Conservation (phyloP, 2,888 invertebrate species). For the Chalcosyrphus nemorum region DNA sequence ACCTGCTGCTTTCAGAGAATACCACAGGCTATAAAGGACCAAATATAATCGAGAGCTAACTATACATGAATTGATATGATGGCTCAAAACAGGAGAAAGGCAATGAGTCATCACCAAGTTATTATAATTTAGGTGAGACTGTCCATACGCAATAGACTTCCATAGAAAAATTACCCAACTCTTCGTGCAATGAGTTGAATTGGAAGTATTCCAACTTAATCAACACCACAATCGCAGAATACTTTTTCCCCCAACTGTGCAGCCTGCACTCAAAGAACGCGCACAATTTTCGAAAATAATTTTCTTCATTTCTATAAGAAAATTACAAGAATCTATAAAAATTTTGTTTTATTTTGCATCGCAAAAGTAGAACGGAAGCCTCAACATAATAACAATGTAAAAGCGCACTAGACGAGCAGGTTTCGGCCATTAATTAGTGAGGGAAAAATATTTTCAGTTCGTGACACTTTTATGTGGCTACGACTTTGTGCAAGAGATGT, state of each 20-base stretch:
- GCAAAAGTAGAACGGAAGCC: conserved; percentile 64
- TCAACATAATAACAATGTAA: conserved; percentile 10
- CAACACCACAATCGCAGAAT: too few species aligned
- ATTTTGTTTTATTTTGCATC: conserved; percentile 34
- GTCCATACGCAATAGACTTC: too few species aligned
- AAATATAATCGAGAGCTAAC: too few species aligned
- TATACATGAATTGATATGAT: too few species aligned
- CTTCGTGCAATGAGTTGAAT: too few species aligned
- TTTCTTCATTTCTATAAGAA: neutral
- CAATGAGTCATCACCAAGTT: too few species aligned
- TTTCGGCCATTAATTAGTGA: conserved; percentile 54
- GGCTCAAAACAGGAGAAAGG: too few species aligned
- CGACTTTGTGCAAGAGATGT: neutral
- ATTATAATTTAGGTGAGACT: too few species aligned
- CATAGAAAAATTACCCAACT: too few species aligned
- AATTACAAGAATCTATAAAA: conserved; percentile 7
- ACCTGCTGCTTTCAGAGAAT: too few species aligned
- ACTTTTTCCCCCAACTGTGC: conserved; percentile 1
- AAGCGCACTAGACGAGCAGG: conserved; percentile 14
- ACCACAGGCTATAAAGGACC: too few species aligned
- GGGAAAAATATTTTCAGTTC: conserved; percentile 44
- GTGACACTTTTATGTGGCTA: conserved; percentile 28
- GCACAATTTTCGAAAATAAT: neutral
- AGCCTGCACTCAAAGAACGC: neutral
- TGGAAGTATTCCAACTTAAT: too few species aligned